Evolutionary conservation across 2,113 vertebrate species (phyloP), one percentile per base, ranked within the genome.

Genomic region (Corapipo altera): DNA sequence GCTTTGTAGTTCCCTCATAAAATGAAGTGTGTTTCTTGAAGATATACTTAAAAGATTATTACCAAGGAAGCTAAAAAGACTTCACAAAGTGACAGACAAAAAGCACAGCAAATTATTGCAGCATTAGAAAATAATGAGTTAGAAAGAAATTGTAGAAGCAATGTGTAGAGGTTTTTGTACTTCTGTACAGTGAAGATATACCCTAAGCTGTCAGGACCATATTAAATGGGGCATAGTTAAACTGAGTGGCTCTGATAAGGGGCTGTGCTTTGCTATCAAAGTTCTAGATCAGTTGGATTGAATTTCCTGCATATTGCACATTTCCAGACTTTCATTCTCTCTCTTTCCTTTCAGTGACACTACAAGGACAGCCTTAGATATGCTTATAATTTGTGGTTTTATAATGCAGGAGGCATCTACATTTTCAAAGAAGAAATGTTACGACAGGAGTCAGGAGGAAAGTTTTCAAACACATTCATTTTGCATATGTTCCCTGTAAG

Each of bases 301-400:
- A 98, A 98, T 99, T 99, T 99, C 98, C 97, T 96, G 98, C 98
- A 98, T 98, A 98, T 97, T 99, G 98, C 98, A 97, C 97, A 98
- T 97, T 98, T 98, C 98, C 95, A 97, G 94, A 96, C 88, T 44
- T 97, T 96, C 96, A 91, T 96, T 98, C 94, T 95, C 95, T 88
- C 88, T 92, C 91, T 88, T 97, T 97, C 92, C 95, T 98, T 95
- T 97, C 96, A 90, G 97, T 97, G 98, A 98, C 98, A 98, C 92
- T 96, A 97, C 98, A 98, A 98, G 98, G 98, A 96, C 98, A 98
- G 94, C 78, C 95, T 97, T 94, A 97, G 97, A 98, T 98, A 97
- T 78, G 96, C 97, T 97, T 97, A 96, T 97, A 97, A 97, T 97
- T 98, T 97, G 97, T 97, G 85, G 96, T 83, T 97, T 98, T 98